Conservation (phyloP, 2,113 vertebrate species). For the Coreoperca whiteheadi region DNA sequence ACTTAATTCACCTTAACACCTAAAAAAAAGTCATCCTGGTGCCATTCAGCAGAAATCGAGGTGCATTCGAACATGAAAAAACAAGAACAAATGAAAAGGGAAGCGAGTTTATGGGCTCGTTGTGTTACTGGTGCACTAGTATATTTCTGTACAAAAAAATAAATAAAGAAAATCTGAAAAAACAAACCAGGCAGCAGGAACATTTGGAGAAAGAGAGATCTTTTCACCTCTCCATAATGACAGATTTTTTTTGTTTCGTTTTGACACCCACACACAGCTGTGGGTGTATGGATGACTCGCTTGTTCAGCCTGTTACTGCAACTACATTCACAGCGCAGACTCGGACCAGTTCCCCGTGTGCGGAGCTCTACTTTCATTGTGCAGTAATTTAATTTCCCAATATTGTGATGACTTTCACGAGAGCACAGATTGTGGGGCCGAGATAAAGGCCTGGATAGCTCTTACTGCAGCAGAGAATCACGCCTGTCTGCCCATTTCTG, state of each 20-base stretch:
- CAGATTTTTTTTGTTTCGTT: constrained; percentile 55
- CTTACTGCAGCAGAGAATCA: not conserved
- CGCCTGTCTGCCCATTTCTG: constrained; percentile 24
- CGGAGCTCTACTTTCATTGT: constrained; percentile 25
- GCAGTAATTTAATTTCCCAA: constrained; percentile 27
- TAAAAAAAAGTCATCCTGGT: not conserved
- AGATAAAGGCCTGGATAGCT: constrained; percentile 21
- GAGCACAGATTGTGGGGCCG: constrained; percentile 29
- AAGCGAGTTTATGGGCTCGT: not conserved
- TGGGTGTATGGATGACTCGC: constrained; percentile 74
- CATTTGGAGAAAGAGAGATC: constrained; percentile 69
- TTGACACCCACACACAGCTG: constrained; percentile 71
- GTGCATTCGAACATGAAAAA: not conserved
- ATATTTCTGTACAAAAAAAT: not conserved
- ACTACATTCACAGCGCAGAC: constrained; percentile 38
- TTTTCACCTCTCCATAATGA: constrained; percentile 72
- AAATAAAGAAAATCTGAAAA: not conserved
- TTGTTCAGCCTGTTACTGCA: constrained; percentile 65
- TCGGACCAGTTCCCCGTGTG: constrained; percentile 39
- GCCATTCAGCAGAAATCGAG: not conserved
- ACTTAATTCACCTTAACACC: constrained; percentile 9
- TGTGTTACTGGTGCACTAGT: not conserved
- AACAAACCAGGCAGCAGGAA: constrained; percentile 44
- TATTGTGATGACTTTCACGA: constrained; percentile 29
- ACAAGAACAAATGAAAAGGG: not conserved